A percentile compares a stretch with the other conserved stretches of the same genome.
These are phyloP conservation scores for Trachurus trachurus DNA, from an alignment of 2,797 vertebrate genomes.

Conservation along the genomic window DNA sequence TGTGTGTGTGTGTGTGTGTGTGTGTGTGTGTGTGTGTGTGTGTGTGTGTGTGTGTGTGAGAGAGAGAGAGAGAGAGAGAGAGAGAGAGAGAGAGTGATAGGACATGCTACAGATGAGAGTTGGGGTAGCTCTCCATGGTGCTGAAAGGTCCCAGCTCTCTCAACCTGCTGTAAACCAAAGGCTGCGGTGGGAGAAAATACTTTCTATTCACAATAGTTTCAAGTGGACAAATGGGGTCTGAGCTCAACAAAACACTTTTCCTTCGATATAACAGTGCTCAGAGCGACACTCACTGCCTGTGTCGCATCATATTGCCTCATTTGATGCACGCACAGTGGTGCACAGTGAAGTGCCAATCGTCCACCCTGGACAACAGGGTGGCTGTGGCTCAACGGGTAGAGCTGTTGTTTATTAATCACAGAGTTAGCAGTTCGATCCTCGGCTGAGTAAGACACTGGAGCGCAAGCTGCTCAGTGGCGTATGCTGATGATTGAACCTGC, in stretches of 20 bases:
- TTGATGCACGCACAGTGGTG: background rate
- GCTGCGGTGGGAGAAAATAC: background rate
- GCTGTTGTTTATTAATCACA: background rate
- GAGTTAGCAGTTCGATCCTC: background rate
- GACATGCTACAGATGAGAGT: background rate
- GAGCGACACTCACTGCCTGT: too few relatives aligned
- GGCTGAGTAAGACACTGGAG: background rate
- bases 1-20: too few relatives aligned
- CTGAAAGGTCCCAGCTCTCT: slow-evolving; percentile 31
- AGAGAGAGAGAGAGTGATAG: background rate
- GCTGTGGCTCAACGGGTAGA: background rate
- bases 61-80: too few relatives aligned
- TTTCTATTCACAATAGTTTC: background rate
- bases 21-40: too few relatives aligned
- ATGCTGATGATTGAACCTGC: slow-evolving; percentile 8
- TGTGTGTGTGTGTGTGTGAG: too few relatives aligned
- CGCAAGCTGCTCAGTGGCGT: background rate
- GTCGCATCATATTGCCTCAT: too few relatives aligned
- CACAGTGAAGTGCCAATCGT: background rate
- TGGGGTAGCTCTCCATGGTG: slow-evolving; percentile 62
- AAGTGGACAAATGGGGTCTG: too few relatives aligned
- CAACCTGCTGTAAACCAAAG: background rate
- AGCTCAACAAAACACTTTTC: too few relatives aligned
- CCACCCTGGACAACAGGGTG: background rate
- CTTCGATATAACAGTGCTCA: too few relatives aligned